These are phyloP conservation scores for Hydractinia symbiolongicarpus DNA, from an alignment of 30 jellyfish, hydroid and myxozoan genomes.

Conservation along the genomic window DNA sequence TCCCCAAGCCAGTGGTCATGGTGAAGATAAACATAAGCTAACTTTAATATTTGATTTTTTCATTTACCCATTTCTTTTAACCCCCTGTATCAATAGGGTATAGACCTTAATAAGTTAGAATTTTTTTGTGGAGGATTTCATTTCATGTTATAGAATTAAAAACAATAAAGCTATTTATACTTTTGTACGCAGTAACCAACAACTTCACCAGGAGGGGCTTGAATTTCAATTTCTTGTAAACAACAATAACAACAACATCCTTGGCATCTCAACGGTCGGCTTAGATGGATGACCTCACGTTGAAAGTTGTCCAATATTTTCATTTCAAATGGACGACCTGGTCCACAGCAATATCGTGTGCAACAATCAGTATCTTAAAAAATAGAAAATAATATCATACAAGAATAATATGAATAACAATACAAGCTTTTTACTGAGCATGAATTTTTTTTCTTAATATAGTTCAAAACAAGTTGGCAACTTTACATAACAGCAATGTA, in stretches of 20 bases:
- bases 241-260: conserved; percentile 60
- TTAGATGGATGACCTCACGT: conserved; percentile 48
- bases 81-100: too few species aligned
- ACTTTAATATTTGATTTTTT: too few species aligned
- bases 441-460: too few species aligned
- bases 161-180: not conserved
- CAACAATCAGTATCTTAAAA: conserved; percentile 54
- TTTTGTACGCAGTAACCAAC: conserved; percentile 3
- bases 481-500: too few species aligned
- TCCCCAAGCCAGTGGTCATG: too few species aligned
- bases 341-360: conserved; percentile 53
- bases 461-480: not conserved
- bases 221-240: conserved; percentile 51
- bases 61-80: too few species aligned
- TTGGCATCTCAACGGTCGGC: conserved; percentile 51
- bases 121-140: too few species aligned
- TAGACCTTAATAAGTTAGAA: too few species aligned
- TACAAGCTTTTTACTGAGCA: not conserved
- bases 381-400: not conserved
- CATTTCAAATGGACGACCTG: conserved; percentile 60
- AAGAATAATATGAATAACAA: not conserved
- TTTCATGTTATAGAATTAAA: too few species aligned
- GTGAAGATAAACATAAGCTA: too few species aligned
- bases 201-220: conserved; percentile 20
- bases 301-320: conserved; percentile 45